Base-by-base conservation (phyloP, 2,113 vertebrate genomes). In the Empidonax alnorum region DNA sequence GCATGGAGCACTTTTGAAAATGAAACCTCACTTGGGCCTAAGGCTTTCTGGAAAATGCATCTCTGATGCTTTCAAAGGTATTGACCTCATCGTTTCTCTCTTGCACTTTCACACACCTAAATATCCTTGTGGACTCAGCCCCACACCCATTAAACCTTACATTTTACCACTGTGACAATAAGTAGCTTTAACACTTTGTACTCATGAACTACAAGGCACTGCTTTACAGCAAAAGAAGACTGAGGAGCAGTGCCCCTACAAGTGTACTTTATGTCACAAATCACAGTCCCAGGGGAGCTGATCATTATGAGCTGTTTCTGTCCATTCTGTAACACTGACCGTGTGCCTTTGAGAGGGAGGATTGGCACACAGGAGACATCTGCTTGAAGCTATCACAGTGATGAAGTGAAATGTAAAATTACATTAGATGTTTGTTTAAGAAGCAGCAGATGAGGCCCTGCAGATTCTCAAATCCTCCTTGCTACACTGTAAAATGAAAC, bases 361-460 rank as follows among this genome's bases (percentile, higher is more conserved):
- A 90, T 92, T 94, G 87, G 58, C 62, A 41, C 68, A 47, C 81
- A 44, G 81, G 63, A 93, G 62, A 87, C 73, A 67, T 46, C 95
- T 91, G 85, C 91, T 96, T 90, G 93, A 65, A n/a, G 90, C 93
- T 93, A 94, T 96, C 95, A 79, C 46, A 55, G 44, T 94, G 97
- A 96, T 97, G 94, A 97, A 98, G 89, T 97, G 96, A 97, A 98
- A 97, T 97, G 98, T 97, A 86, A 96, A 98, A 97, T 97, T 97
- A 82, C 97, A 91, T 97, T 97, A 96, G 90, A 87, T 98, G 92
- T 98, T 98, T 98, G 94, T 94, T 96, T 98, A 97, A 97, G 96
- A 94, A 97, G 94, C 96, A 97, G 94, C 94, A 97, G 95, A 97
- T 95, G 97, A 98, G 96, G 92, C 96, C 95, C 97, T 97, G 97